Percentiles rank a stretch among this genome's conserved stretches.
Conservation (phyloP, 2,113 vertebrate genomes). For the Eidolon helvum region DNA sequence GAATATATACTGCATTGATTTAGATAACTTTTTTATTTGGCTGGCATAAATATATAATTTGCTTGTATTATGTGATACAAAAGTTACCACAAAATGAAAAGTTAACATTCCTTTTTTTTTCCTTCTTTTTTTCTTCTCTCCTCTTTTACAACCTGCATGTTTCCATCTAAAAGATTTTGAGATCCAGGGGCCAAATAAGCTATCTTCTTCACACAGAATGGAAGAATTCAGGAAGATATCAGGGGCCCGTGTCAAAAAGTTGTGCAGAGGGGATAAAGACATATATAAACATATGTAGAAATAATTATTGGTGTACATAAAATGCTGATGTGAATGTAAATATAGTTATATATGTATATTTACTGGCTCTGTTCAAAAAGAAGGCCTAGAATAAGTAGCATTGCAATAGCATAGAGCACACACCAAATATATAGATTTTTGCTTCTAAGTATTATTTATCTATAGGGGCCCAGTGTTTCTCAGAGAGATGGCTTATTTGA, state of each 20-base stretch:
- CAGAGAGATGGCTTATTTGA: not conserved
- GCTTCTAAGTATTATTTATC: not conserved
- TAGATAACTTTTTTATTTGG: not conserved
- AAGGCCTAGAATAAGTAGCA: not conserved
- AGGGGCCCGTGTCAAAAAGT: not conserved
- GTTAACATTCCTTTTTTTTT: not conserved
- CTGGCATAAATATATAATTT: not conserved
- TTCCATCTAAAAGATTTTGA: not conserved
- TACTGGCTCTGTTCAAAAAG: not conserved
- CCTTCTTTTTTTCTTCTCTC: not conserved
- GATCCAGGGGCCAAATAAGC: accelerated
- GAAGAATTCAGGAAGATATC: not conserved
- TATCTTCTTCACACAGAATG: not conserved
- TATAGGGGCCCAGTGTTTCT: not conserved
- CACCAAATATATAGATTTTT: not conserved
- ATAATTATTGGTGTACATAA: not conserved
- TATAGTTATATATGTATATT: not conserved
- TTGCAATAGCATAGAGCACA: not conserved
- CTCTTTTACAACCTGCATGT: not conserved
- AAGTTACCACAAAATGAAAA: not conserved
- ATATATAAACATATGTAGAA: not conserved
- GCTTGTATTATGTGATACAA: not conserved
- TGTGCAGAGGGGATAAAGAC: not conserved
- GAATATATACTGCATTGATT: not conserved
- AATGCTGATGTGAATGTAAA: not conserved